Evolutionary conservation across 2,113 vertebrate species (phyloP).

Genomic region (Rostratula benghalensis): DNA sequence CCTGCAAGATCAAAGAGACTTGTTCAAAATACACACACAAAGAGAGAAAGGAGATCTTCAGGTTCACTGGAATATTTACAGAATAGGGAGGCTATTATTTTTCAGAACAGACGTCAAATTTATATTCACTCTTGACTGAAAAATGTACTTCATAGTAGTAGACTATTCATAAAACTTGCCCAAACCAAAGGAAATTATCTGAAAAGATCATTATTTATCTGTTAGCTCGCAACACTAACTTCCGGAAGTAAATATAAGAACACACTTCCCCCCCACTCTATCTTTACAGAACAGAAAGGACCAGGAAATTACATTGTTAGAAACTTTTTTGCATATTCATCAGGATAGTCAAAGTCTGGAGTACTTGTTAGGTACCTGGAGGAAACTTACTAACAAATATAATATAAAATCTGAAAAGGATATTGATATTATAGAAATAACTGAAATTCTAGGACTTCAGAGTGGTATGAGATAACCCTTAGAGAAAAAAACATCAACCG

Average conservation of each 20-base stretch:
- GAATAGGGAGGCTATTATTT: neutral
- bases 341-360: neutral
- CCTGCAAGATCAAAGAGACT: neutral
- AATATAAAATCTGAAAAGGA: neutral
- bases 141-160: neutral
- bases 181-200: neutral
- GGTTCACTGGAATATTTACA: neutral
- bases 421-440: neutral
- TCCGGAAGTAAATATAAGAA: neutral
- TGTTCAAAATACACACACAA: neutral
- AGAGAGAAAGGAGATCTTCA: neutral
- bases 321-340: neutral
- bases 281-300: neutral
- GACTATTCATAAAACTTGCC: neutral
- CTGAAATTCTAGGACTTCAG: neutral
- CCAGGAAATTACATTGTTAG: neutral
- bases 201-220: neutral
- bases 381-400: neutral
- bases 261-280: fast-evolving
- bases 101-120: neutral
- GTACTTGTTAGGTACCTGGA: neutral
- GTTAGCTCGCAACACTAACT: neutral
- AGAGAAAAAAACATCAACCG: neutral
- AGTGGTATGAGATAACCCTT: neutral
- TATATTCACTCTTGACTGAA: neutral